phyloP scores from a whole-genome alignment of 2,797 vertebrate species.

The Apodemus agrarius region DNA sequence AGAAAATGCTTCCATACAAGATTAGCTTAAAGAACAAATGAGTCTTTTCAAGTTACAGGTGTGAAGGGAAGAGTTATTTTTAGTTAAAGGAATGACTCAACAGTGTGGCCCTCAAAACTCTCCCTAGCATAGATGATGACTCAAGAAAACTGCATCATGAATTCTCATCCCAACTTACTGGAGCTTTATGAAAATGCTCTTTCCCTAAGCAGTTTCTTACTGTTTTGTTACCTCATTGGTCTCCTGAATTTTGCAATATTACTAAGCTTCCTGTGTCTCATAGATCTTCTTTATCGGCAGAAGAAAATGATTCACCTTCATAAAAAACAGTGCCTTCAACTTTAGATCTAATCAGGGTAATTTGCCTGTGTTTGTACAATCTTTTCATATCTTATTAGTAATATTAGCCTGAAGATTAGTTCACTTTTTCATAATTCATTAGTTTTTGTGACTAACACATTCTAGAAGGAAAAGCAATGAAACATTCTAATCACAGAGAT shows the following conservation, averaged over 20 bases:
- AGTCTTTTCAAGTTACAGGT: neutral
- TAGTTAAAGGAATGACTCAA: neutral
- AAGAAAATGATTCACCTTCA: neutral
- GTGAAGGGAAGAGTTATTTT: neutral
- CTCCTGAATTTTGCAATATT: neutral
- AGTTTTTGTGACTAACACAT: neutral
- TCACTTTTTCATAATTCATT: neutral
- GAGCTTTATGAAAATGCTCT: neutral
- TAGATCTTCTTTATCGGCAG: neutral
- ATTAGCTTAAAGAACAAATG: neutral
- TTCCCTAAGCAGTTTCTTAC: neutral
- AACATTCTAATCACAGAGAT: too few relatives aligned
- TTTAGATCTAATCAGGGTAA: neutral
- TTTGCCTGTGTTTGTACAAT: neutral
- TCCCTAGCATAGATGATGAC: neutral
- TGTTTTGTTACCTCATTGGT: neutral
- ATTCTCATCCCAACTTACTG: neutral
- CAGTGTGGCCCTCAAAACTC: neutral
- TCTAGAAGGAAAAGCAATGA: neutral
- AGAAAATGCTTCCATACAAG: neutral
- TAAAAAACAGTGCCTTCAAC: neutral
- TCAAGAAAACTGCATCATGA: neutral
- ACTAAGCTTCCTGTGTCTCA: neutral
- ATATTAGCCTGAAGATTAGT: neutral
- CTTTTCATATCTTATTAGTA: neutral